phyloP scores from a whole-genome alignment of 2,888 invertebrate genomes.

The Reticulitermes lucifugus region DNA sequence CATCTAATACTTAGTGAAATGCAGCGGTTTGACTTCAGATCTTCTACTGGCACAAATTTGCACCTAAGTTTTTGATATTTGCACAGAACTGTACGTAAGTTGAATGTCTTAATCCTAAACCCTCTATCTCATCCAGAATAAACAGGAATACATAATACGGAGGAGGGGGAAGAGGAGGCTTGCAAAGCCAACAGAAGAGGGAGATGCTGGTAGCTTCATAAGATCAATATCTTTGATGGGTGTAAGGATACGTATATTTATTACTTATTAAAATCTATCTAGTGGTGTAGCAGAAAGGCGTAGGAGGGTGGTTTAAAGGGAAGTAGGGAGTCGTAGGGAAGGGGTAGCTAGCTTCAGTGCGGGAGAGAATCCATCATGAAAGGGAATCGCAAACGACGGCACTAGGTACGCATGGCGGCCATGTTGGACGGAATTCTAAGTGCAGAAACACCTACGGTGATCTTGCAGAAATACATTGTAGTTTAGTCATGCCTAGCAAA shows the following conservation, averaged over 20 bases:
- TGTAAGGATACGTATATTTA: slow-evolving; percentile 51
- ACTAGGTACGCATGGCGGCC: slow-evolving; percentile 34
- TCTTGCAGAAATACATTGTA: not conserved
- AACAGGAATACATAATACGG: slow-evolving; percentile 50
- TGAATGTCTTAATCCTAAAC: slow-evolving; percentile 49
- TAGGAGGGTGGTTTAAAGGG: slow-evolving; percentile 22
- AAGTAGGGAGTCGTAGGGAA: not conserved
- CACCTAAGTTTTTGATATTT: slow-evolving; percentile 35
- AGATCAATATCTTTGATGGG: slow-evolving; percentile 51
- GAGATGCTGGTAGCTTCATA: slow-evolving; percentile 42
- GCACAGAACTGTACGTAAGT: slow-evolving; percentile 39
- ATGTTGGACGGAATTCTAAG: slow-evolving; percentile 26
- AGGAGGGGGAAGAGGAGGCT: slow-evolving; percentile 8
- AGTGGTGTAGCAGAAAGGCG: slow-evolving; percentile 41
- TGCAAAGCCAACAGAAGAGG: slow-evolving; percentile 38
- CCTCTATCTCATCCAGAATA: slow-evolving; percentile 46
- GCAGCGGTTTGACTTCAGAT: no score
- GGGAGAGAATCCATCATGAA: slow-evolving; percentile 48
- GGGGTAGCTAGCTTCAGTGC: slow-evolving; percentile 21
- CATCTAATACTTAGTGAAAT: no score
- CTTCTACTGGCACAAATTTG: not conserved
- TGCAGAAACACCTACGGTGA: slow-evolving; percentile 26
- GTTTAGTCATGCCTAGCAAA: no score
- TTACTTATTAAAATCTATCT: slow-evolving; percentile 52
- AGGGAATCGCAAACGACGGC: slow-evolving; percentile 48